A percentile compares a stretch with the other conserved stretches of the same genome.
phyloP scores from a whole-genome alignment of 2,797 vertebrate genomes.

The Pipistrellus nathusii region DNA sequence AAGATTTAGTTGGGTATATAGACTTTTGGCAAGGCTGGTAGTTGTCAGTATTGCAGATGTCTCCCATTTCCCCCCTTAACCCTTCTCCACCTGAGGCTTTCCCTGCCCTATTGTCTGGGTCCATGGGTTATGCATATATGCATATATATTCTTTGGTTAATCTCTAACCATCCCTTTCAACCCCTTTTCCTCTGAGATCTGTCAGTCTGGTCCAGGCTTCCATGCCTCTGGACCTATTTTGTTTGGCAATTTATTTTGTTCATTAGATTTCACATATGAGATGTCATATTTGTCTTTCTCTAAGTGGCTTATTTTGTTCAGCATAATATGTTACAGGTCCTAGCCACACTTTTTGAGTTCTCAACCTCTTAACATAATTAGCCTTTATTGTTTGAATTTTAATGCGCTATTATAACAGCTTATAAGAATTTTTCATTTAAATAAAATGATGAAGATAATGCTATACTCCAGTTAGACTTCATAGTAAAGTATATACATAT shows the following conservation, averaged over 20 bases:
- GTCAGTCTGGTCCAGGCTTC: not conserved
- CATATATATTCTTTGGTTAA: not conserved
- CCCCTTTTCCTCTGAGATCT: not conserved
- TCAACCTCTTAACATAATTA: conserved; percentile 3
- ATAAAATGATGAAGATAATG: not conserved
- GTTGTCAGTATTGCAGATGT: not conserved
- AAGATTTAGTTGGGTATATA: not conserved
- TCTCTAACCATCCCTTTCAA: not conserved
- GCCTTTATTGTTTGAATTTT: conserved; percentile 37
- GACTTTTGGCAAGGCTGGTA: not conserved
- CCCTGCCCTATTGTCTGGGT: not conserved
- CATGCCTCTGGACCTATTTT: not conserved
- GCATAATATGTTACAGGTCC: not conserved
- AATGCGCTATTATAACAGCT: conserved; percentile 2
- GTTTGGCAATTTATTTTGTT: not conserved
- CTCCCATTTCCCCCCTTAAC: not conserved
- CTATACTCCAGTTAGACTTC: not conserved
- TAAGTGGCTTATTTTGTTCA: not conserved
- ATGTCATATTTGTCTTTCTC: not conserved
- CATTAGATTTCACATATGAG: not conserved
- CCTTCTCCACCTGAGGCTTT: not conserved
- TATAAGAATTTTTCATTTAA: conserved; percentile 18
- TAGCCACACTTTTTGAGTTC: not conserved
- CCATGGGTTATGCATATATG: not conserved
- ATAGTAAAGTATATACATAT: not conserved